Percentiles rank a stretch among this genome's conserved stretches.
Evolutionary conservation across 1,140 invertebrate species (phyloP).

Genomic region (Lutraria rhynchaena): DNA sequence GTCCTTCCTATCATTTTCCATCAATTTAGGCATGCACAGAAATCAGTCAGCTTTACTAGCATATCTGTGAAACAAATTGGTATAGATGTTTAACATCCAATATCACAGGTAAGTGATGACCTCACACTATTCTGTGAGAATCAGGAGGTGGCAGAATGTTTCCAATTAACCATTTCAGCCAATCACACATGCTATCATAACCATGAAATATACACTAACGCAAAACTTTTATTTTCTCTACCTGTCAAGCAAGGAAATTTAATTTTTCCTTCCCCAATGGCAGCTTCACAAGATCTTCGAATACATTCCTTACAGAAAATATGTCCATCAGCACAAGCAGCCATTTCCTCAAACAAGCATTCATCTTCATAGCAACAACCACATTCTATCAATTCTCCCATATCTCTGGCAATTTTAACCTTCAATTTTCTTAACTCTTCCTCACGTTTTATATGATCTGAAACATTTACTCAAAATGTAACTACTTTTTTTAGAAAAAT

Average conservation of each 20-base stretch:
- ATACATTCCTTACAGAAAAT: slow-evolving; percentile 86
- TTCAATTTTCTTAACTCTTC: slow-evolving; percentile 59
- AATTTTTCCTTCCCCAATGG: slow-evolving; percentile 84
- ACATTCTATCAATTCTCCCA: slow-evolving; percentile 82
- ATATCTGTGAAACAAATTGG: too few species aligned
- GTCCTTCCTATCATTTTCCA: too few species aligned
- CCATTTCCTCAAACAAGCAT: slow-evolving; percentile 85
- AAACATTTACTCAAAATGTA: too few species aligned
- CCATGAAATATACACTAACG: neutral
- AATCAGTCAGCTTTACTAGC: too few species aligned
- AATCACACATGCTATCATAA: too few species aligned
- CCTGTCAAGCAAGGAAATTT: slow-evolving; percentile 83
- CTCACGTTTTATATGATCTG: slow-evolving; percentile 66
- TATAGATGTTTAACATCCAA: too few species aligned
- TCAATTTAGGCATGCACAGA: too few species aligned
- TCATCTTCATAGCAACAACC: slow-evolving; percentile 86
- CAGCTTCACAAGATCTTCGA: slow-evolving; percentile 82
- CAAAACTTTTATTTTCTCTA: neutral
- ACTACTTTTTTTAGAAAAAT: too few species aligned
- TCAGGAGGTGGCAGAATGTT: too few species aligned
- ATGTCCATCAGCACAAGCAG: slow-evolving; percentile 84
- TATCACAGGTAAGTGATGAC: too few species aligned
- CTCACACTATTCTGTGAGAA: neutral
- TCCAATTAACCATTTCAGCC: too few species aligned
- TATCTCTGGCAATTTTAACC: slow-evolving; percentile 78